phyloP scores from a whole-genome alignment of 2,797 vertebrate genomes.

The Furcifer pardalis region DNA sequence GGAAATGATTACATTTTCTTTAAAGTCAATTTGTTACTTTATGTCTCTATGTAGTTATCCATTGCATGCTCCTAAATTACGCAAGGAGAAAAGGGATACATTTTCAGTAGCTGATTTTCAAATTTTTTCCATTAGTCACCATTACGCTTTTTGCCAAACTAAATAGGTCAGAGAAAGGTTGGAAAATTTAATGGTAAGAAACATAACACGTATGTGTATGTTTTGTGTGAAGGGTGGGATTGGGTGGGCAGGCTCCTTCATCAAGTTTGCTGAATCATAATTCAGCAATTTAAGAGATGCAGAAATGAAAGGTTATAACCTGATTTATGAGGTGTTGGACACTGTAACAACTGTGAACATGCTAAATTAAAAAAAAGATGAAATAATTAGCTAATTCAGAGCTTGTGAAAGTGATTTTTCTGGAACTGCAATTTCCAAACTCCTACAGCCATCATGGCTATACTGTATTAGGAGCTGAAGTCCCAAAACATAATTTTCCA shows the following conservation, averaged over 20 bases:
- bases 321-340: conserved; percentile 48
- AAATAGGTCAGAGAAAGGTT: conserved; percentile 82
- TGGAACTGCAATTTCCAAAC: background rate
- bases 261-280: conserved; percentile 77
- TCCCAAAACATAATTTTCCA: too few relatives aligned
- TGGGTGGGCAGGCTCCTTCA: conserved; percentile 70
- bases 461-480: too few relatives aligned
- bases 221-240: background rate
- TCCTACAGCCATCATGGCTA: background rate
- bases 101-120: conserved; percentile 85
- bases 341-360: conserved; percentile 42
- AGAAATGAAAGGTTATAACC: conserved; percentile 53
- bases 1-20: too few relatives aligned
- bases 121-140: conserved; percentile 82
- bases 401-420: conserved; percentile 21
- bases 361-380: conserved; percentile 35
- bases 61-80: conserved; percentile 78
- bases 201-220: conserved; percentile 77
- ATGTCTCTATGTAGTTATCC: conserved; percentile 67
- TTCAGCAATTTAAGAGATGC: conserved; percentile 70
- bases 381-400: conserved; percentile 13
- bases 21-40: conserved; percentile 8
- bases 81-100: conserved; percentile 81
- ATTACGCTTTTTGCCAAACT: conserved; percentile 80
- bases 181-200: conserved; percentile 83